Conservation (phyloP, 1,140 invertebrate species). For the Pseudomyrmex cubaensis region DNA sequence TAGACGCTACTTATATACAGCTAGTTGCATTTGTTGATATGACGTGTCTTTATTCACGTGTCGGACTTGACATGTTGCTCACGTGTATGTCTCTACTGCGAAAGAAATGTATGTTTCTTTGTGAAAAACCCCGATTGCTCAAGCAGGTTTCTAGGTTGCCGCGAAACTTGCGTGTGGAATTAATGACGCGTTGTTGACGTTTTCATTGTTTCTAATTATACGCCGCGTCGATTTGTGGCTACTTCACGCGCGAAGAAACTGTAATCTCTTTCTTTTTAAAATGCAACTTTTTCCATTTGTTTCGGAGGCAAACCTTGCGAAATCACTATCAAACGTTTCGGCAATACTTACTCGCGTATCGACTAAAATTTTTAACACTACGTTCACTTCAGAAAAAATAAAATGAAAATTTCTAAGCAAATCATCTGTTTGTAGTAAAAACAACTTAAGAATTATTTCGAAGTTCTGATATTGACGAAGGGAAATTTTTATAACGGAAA, state of each 20-base stretch:
- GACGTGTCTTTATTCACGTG: slow-evolving; percentile 5
- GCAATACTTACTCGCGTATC: not conserved
- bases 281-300: slow-evolving; percentile 24
- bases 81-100: no score
- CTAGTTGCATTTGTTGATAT: not conserved
- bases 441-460: no score
- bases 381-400: no score
- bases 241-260: not conserved
- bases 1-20: not conserved
- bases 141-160: slow-evolving; percentile 51
- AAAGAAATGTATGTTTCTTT: not conserved
- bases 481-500: no score
- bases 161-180: slow-evolving; percentile 15
- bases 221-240: not conserved
- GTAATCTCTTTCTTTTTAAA: not conserved
- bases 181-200: slow-evolving; percentile 49
- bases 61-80: no score
- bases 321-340: slow-evolving; percentile 12
- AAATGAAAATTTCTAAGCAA: no score
- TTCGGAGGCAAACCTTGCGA: not conserved
- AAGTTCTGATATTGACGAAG: no score
- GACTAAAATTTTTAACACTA: no score
- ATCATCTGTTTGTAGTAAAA: no score
- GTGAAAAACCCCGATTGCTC: not conserved
- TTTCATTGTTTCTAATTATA: slow-evolving; percentile 43